Base-by-base conservation (phyloP, 2,888 invertebrate genomes). In the Trichogramma dendrolimi region DNA sequence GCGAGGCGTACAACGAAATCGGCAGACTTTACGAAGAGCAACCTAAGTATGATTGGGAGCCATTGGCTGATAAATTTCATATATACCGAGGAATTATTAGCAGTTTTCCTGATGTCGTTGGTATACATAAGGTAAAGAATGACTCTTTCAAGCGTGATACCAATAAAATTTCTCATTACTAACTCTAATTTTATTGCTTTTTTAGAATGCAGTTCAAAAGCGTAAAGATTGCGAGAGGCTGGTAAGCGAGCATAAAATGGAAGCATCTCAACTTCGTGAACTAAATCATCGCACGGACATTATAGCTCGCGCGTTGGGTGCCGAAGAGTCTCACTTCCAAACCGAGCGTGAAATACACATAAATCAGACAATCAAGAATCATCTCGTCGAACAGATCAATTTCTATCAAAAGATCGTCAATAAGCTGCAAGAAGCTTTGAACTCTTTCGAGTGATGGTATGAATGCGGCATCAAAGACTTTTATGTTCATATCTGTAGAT, bases 261-360 rank as follows among this genome's bases (percentile, higher is more conserved):
- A 88, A 70, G 86, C 89, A 64, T 85, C 86, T 14, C 92, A 94
- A 74, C 82, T 94, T 66, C 87, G 88, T 67, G 91, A 91, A 74
- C 89, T 96, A 8, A 83, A 89, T 66, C 85, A 89, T 69, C 85
- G 95, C 71, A 92, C 94, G 1, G 96, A 98, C 79, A 87, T 94
- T 11, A 89, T 97, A 73, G 94, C 96, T 0, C 96, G 96, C 77
- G 89, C 94, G 2, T 86, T 95, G 64, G 85, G 97, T 77, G 96
- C 97, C 59, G 98, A 99, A 83, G 88, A 97, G 71, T 89, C 90
- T 71, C 94, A 97, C 79, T 96, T 98, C 78, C 94, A 95, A 76
- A 80, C 83, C 40, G 94, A 96, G 75, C 84, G 95, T 68, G 90
- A 92, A 52, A 84, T 84, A 48, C 96, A 98, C 81, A 85, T 95